A percentile compares a stretch with the other conserved stretches of the same genome.
Evolutionary conservation across 2,113 vertebrate species (phyloP).

Genomic region (Phalacrocorax carbo): DNA sequence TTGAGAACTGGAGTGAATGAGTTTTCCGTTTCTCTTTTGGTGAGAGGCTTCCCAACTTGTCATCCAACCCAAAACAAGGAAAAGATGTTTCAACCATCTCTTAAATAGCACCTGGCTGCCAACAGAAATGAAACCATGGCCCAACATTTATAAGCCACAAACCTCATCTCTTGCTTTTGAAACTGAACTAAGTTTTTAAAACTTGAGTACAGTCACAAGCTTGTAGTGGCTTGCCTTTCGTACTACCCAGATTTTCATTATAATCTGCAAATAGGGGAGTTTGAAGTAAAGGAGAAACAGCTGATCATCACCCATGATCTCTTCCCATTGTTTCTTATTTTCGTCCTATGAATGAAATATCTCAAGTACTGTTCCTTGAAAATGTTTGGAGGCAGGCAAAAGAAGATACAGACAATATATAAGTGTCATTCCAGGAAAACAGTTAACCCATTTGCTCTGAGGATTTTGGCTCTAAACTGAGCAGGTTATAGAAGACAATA

Average conservation of each 20-base stretch:
- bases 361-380: neutral
- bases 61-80: neutral
- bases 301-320: neutral
- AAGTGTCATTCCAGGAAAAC: neutral
- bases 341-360: neutral
- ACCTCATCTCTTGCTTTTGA: neutral
- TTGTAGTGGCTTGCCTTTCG: neutral
- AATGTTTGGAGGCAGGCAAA: neutral
- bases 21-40: neutral
- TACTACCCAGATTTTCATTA: neutral
- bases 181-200: neutral
- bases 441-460: neutral
- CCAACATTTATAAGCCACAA: neutral
- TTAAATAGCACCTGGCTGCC: neutral
- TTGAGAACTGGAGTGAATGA: neutral
- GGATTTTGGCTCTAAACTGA: neutral
- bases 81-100: neutral
- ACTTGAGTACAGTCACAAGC: neutral
- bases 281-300: neutral
- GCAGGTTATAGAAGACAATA: neutral
- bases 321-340: neutral
- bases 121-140: neutral
- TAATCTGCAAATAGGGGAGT: neutral
- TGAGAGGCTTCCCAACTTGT: neutral
- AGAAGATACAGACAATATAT: neutral